These are phyloP conservation scores for Andricus curvator DNA, from an alignment of 2,888 invertebrate genomes.

Conservation along the genomic window DNA sequence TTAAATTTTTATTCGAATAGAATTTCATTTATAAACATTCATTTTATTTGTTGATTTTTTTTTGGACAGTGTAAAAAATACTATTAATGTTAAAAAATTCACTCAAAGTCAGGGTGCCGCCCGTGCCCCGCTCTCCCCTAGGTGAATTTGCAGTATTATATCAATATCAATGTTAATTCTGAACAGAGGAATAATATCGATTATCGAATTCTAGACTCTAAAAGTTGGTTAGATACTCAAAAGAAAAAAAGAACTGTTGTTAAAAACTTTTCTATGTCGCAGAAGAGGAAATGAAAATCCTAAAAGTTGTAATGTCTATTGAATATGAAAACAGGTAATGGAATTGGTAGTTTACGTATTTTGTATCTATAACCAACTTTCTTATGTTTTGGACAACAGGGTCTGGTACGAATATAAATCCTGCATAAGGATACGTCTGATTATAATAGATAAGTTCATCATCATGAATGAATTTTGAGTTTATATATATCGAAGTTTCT, in stretches of 20 bases:
- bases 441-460: conserved; percentile 3
- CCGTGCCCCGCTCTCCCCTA: too few species aligned
- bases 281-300: neutral
- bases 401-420: neutral
- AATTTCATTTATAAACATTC: too few species aligned
- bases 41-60: too few species aligned
- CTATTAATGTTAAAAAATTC: too few species aligned
- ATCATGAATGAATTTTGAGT: neutral
- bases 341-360: neutral
- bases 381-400: conserved; percentile 6
- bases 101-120: too few species aligned
- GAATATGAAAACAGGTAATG: conserved; percentile 5
- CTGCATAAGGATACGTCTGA: neutral
- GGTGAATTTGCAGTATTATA: conserved; percentile 19
- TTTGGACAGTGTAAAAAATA: too few species aligned
- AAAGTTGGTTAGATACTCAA: conserved; percentile 21
- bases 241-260: neutral
- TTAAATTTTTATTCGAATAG: too few species aligned
- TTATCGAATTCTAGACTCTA: neutral
- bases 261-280: neutral
- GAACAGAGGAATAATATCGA: neutral
- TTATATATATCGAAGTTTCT: conserved; percentile 1
- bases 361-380: conserved; percentile 26
- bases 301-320: neutral
- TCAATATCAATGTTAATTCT: conserved; percentile 8